These are phyloP conservation scores for Hesperophylax magnus DNA, from an alignment of 1,140 invertebrate genomes.

Conservation along the genomic window DNA sequence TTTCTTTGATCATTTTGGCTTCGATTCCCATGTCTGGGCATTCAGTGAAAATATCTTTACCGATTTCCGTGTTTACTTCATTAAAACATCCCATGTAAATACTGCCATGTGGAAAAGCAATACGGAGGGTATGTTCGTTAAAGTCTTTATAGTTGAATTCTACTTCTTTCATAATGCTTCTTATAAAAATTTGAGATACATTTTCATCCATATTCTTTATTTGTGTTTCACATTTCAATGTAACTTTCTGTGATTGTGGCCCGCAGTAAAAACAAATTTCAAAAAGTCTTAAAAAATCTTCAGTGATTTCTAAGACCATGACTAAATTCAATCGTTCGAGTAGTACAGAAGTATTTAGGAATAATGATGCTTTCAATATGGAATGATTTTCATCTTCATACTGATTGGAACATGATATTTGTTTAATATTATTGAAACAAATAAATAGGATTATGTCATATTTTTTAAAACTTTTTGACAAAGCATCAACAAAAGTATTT, in stretches of 20 bases:
- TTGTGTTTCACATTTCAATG: neutral
- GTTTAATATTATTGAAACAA: conserved; percentile 8
- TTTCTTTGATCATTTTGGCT: conserved; percentile 28
- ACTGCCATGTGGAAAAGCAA: conserved; percentile 28
- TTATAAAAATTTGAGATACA: neutral
- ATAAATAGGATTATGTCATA: neutral
- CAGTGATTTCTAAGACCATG: conserved; percentile 29
- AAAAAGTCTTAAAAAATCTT: conserved; percentile 17
- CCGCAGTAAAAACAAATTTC: conserved; percentile 51
- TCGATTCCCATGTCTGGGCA: conserved; percentile 39
- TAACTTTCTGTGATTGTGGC: conserved; percentile 29
- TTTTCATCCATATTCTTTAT: neutral
- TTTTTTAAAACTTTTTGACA: neutral
- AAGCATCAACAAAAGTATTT: neutral
- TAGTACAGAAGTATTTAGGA: neutral
- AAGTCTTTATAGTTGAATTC: conserved; percentile 30
- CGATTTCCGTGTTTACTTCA: neutral
- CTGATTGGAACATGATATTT: conserved; percentile 2
- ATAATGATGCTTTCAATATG: neutral
- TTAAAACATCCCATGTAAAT: conserved; percentile 39
- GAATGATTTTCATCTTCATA: conserved; percentile 1
- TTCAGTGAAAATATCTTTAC: neutral
- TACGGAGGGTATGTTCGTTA: conserved; percentile 35
- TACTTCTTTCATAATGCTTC: neutral
- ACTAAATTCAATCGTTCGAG: neutral